Conservation (phyloP, 2,888 invertebrate species). For the Cyclophora punctaria region DNA sequence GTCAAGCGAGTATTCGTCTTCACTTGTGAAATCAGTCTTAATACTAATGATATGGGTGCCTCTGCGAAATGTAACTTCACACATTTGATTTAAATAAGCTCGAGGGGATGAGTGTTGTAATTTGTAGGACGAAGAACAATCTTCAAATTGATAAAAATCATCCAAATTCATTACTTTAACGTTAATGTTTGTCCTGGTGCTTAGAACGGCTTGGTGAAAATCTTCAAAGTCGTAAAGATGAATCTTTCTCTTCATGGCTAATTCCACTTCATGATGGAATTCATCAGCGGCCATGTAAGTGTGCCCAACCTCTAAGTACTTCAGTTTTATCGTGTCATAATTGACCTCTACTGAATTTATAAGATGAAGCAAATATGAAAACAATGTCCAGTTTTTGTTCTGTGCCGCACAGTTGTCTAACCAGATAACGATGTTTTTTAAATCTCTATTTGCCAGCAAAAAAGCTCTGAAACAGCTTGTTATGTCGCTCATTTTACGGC, state of each 20-base stretch:
- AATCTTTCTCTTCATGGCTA: slow-evolving; percentile 3
- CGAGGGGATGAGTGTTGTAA: slow-evolving; percentile 4
- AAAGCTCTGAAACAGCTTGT: slow-evolving; percentile 7
- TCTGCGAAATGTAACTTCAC: neutral
- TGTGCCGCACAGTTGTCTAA: slow-evolving; percentile 9
- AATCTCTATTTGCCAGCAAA: slow-evolving; percentile 3
- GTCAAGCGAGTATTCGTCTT: too few relatives aligned
- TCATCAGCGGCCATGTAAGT: slow-evolving; percentile 32
- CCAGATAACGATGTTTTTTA: slow-evolving; percentile 5
- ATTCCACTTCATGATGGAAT: slow-evolving; percentile 9
- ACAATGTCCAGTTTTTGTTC: slow-evolving; percentile 23
- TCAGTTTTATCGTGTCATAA: slow-evolving; percentile 15
- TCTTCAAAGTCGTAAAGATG: slow-evolving; percentile 3
- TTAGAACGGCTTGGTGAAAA: slow-evolving; percentile 4
- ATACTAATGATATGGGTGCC: too few relatives aligned
- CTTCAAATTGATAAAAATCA: neutral
- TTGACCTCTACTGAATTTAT: slow-evolving; percentile 14
- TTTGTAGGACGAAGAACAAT: slow-evolving; percentile 2
- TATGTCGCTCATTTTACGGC: slow-evolving; percentile 5
- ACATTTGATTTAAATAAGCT: slow-evolving; percentile 5
- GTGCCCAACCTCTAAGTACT: slow-evolving; percentile 26
- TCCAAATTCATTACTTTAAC: neutral
- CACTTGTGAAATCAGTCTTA: too few relatives aligned
- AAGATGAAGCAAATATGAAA: slow-evolving; percentile 17
- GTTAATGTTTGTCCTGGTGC: slow-evolving; percentile 2